Evolutionary conservation across 2,797 vertebrate species (phyloP).

Genomic region (Macropodus opercularis): DNA sequence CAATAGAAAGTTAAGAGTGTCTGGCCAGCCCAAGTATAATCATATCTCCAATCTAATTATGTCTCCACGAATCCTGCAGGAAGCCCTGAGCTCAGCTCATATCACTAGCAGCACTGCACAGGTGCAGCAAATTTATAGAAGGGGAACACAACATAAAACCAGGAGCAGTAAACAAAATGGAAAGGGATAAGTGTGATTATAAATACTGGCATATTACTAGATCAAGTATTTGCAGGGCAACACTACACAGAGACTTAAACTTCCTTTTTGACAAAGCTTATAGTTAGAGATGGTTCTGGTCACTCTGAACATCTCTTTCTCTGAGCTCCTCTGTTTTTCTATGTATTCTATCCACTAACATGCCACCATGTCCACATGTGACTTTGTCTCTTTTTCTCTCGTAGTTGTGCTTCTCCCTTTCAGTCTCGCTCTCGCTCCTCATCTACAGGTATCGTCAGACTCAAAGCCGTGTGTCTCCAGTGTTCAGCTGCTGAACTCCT

Average conservation of each 20-base stretch:
- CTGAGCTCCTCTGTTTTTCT: too few species aligned
- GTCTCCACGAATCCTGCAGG: conserved; percentile 65
- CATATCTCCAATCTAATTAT: conserved; percentile 77
- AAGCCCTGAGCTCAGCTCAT: conserved; percentile 59
- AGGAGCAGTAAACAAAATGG: conserved; percentile 38
- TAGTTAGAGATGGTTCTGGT: too few species aligned
- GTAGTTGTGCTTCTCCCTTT: too few species aligned
- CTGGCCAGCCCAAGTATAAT: conserved; percentile 53
- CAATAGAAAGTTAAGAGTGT: conserved; percentile 65
- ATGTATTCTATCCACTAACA: too few species aligned
- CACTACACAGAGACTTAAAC: background rate
- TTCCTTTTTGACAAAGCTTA: background rate
- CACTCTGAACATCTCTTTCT: too few species aligned
- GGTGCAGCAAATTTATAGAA: conserved; percentile 59
- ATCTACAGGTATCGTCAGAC: too few species aligned
- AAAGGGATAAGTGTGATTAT: conserved; percentile 23
- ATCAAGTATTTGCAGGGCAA: conserved; percentile 10
- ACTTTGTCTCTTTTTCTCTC: too few species aligned
- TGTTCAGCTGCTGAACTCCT: conserved; percentile 1
- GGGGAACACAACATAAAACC: conserved; percentile 33
- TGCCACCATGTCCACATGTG: too few species aligned
- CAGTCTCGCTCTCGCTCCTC: too few species aligned
- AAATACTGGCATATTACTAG: conserved; percentile 32
- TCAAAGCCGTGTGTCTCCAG: too few species aligned
- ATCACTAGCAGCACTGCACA: conserved; percentile 68